Percentiles rank a stretch among this genome's conserved stretches.
Evolutionary conservation across 92 coral and sea anemone genomes (phyloP).

Genomic region (Parazoanthus swiftii): DNA sequence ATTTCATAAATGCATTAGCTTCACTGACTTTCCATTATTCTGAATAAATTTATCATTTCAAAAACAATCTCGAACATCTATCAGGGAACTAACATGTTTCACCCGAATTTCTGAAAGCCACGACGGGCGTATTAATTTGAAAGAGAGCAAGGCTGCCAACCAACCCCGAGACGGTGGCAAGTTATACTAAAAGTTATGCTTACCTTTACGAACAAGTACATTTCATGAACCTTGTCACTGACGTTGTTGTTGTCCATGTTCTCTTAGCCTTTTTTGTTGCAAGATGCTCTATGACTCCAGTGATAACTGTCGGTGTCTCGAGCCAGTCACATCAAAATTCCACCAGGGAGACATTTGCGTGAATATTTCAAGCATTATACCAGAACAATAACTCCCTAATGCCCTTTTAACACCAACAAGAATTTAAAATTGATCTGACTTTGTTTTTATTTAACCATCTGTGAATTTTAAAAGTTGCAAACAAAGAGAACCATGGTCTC

Average conservation of each 20-base stretch:
- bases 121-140: neutral
- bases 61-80: neutral
- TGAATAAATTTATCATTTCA: too few relatives aligned
- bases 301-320: neutral
- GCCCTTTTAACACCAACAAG: neutral
- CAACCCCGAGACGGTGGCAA: neutral
- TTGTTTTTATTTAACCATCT: neutral
- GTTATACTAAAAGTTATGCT: neutral
- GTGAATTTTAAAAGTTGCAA: neutral
- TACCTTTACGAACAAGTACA: constrained; percentile 18
- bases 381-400: neutral
- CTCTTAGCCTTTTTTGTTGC: neutral
- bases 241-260: constrained; percentile 20
- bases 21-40: too few relatives aligned
- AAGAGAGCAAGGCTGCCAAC: neutral
- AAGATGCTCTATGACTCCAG: neutral
- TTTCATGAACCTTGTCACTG: neutral
- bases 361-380: constrained; percentile 22
- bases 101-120: neutral
- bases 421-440: neutral
- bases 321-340: neutral
- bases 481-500: neutral
- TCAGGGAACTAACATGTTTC: neutral
- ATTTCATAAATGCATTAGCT: too few relatives aligned
- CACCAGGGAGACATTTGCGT: constrained; percentile 25